Base-by-base conservation (phyloP, 2,113 vertebrate genomes). In the Ailuropoda melanoleuca region DNA sequence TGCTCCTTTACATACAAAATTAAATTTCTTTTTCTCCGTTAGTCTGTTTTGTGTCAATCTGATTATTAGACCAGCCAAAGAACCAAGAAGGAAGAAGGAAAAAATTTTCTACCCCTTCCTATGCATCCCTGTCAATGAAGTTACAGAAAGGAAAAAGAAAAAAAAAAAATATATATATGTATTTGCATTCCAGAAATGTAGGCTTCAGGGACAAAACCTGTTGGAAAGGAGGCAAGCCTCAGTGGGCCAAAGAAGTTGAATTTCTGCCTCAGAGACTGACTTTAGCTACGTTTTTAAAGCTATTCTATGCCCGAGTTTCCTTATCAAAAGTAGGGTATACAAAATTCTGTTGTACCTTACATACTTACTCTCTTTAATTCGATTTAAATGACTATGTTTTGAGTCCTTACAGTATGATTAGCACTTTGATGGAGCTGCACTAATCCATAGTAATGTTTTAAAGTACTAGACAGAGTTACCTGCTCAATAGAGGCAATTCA, bases 371-470 rank as follows among this genome's bases (percentile, higher is more conserved):
- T 29, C 18, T 53, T 90, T 91, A 56, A 70, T 90, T 72, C 55
- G 11, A 94, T 55, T 86, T 78, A 86, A 97, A 70, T 78, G 24
- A 68, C 13, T 46, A 4, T 70, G 29, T 93, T 92, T 90, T 78
- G 55, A 86, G 53, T 17, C 31, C 88, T 95, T 23, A 68, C 83
- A 64, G 24, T 80, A 43, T 75, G 23, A 8, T 62, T 84, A 88
- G 18, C 70, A 62, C 37, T 85, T 72, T n/a, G 58, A 39, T 80
- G 39, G 15, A 91, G 11, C 46, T 88, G 23, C 39, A 74, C 15
- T 72, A 86, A 95, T 88, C 26, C 24, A 34, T 50, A 93, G 88
- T n/a, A 74, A 29, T 60, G 70, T 95, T 83, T 92, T 90, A 90
- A 97, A 92, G 29, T 48, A 55, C 48, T 13, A 96, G 46, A 90